Percentiles rank a stretch among this genome's conserved stretches.
Conservation (phyloP, 2,797 vertebrate species). For the Urophycis tenuis region DNA sequence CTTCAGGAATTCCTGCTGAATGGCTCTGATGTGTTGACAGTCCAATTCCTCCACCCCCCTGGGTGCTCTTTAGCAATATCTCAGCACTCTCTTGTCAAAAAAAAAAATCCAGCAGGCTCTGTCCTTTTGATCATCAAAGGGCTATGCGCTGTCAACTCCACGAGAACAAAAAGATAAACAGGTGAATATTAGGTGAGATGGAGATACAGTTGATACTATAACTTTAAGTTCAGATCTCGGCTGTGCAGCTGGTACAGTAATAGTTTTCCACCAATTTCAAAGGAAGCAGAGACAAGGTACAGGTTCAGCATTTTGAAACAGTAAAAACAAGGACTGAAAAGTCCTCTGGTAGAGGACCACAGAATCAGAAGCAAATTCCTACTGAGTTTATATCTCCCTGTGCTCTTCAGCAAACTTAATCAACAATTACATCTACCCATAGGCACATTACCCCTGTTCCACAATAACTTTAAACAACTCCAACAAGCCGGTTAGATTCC, state of each 20-base stretch:
- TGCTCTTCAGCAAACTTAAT: neutral
- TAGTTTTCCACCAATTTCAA: neutral
- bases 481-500: neutral
- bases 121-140: constrained; percentile 26
- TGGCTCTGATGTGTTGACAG: constrained; percentile 50
- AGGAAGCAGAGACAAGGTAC: neutral
- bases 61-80: constrained; percentile 32
- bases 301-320: neutral
- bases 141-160: constrained; percentile 8
- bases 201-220: neutral
- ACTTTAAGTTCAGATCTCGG: neutral
- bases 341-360: neutral
- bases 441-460: neutral
- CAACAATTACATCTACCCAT: neutral
- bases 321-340: neutral
- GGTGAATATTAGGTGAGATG: constrained; percentile 3
- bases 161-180: constrained; percentile 17
- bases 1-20: constrained; percentile 36
- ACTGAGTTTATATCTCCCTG: neutral
- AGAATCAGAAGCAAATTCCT: neutral
- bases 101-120: constrained; percentile 18
- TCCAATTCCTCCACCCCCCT: constrained; percentile 26
- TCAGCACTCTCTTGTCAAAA: constrained; percentile 26
- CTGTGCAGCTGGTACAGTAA: neutral
- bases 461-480: neutral